Base-by-base conservation (phyloP, 1,140 invertebrate genomes). In the Brachionus calyciflorus region DNA sequence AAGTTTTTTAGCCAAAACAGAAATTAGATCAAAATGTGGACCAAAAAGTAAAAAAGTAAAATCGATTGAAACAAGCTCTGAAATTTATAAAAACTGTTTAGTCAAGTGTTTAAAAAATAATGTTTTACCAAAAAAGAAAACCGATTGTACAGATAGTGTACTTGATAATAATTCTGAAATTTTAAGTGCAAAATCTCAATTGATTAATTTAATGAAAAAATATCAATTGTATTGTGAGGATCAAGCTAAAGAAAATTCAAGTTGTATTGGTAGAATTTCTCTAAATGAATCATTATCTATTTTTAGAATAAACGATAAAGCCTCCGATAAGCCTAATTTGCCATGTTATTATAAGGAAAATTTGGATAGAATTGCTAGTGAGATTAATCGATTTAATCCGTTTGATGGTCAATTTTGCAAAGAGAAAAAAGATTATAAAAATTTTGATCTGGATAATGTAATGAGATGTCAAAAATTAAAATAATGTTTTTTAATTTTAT, bases 321-420 rank as follows among this genome's bases (percentile, higher is more conserved):
- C 2, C 14, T 46, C 5, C 14, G 40, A 41, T 12, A 65, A 65
- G 12, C 60, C 60, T 17, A 44, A 65, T 65, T 44, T 65, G 14
- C 60, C 60, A 9, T 65, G 60, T 24, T 65, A 44, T 41, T 44
- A 65, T n/a, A 65, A 65, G 26, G 40, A 65, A 44, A 65, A 65
- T 26, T 44, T 65, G 4, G 40, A 65, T 44, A 41, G 44, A 44
- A 65, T 65, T 44, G 60, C 40, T 2, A 19, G 12, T 19, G 30
- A 65, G 44, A 65, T 65, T 14, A 44, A 65, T 26, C 40, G 9
- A 6, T 65, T 44, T 65, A 65, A 65, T 41, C 60, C 60, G 3
- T 65, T 65, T 44, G 44, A 24, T 44, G 19, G 26, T 44, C 2
- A 2, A 65, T 24, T 44, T 65, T 65, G 60, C 12, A 41, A 65